Conservation (phyloP, 1,140 invertebrate species). For the Tetragonula clypearis region DNA sequence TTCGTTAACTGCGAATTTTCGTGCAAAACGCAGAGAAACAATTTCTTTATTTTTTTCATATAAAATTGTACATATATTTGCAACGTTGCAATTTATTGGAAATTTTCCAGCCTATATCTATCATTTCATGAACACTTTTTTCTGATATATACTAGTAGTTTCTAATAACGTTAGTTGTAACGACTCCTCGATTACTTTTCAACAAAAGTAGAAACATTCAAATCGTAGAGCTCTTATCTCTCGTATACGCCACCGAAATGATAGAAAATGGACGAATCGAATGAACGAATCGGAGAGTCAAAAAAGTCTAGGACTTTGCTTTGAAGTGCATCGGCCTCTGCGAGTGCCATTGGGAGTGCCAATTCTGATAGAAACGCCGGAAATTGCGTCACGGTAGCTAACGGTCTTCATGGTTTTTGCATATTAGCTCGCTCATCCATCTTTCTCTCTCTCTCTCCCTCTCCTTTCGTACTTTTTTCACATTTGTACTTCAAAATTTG, state of each 20-base stretch:
- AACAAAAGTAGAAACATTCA: neutral
- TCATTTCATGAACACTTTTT: too few species aligned
- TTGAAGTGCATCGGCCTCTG: slow-evolving; percentile 49
- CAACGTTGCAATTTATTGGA: too few species aligned
- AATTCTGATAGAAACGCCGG: slow-evolving; percentile 66
- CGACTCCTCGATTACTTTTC: neutral
- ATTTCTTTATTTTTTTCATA: too few species aligned
- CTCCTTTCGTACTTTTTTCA: neutral
- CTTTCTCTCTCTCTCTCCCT: neutral
- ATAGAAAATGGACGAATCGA: slow-evolving; percentile 47
- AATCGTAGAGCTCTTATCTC: neutral
- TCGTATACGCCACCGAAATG: neutral
- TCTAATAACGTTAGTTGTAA: neutral
- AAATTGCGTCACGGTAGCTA: slow-evolving; percentile 71
- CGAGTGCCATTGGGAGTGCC: slow-evolving; percentile 63
- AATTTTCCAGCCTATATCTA: too few species aligned
- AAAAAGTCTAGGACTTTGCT: neutral
- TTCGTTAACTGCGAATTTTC: too few species aligned
- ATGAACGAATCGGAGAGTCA: slow-evolving; percentile 38
- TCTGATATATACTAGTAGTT: neutral
- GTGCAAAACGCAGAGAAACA: too few species aligned
- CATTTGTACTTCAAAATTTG: neutral
- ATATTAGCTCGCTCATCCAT: slow-evolving; percentile 47
- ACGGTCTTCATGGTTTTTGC: slow-evolving; percentile 62
- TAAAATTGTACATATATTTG: too few species aligned